A percentile compares a stretch with the other conserved stretches of the same genome.
These are phyloP conservation scores for Noctua pronuba DNA, from an alignment of 2,888 invertebrate genomes.

Conservation along the genomic window DNA sequence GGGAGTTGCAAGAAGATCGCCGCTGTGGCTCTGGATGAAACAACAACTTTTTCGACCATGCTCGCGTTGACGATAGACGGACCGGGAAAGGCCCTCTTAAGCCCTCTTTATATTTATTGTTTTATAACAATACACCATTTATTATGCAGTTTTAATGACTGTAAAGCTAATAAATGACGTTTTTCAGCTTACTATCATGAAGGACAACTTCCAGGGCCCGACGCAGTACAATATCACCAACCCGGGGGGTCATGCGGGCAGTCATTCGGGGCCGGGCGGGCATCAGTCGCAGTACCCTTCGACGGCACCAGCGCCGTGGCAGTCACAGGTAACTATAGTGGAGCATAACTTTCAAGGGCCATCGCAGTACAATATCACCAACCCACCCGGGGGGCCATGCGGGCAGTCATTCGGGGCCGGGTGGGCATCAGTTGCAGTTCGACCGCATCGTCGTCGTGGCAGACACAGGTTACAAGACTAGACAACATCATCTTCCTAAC, in stretches of 20 bases:
- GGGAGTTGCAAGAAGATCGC: too few relatives aligned
- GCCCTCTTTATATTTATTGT: too few relatives aligned
- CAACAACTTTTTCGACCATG: too few relatives aligned
- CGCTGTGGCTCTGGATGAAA: too few relatives aligned
- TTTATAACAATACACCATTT: background rate
- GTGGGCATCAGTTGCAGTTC: slow-evolving; percentile 45
- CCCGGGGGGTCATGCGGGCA: slow-evolving; percentile 39
- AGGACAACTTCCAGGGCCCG: slow-evolving; percentile 83
- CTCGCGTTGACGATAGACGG: too few relatives aligned
- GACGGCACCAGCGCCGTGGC: slow-evolving; percentile 45
- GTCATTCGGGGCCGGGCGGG: slow-evolving; percentile 15
- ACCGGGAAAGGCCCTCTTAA: too few relatives aligned
- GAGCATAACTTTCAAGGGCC: slow-evolving; percentile 84
- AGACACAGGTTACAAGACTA: slow-evolving; percentile 26
- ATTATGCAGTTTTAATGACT: background rate
- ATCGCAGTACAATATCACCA: slow-evolving; percentile 68
- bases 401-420: slow-evolving; percentile 5
- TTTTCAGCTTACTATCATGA: slow-evolving; percentile 81
- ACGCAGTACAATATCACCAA: slow-evolving; percentile 69
- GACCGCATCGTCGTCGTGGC: slow-evolving; percentile 44
- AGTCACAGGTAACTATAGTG: slow-evolving; percentile 73
- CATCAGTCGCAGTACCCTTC: slow-evolving; percentile 50
- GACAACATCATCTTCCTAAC: background rate
- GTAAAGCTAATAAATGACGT: slow-evolving; percentile 7
- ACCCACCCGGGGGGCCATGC: slow-evolving; percentile 48